Evolutionary conservation across 37 sponge, comb jelly and placozoan genomes (phyloP).

Genomic region (Tethya wilhelma): DNA sequence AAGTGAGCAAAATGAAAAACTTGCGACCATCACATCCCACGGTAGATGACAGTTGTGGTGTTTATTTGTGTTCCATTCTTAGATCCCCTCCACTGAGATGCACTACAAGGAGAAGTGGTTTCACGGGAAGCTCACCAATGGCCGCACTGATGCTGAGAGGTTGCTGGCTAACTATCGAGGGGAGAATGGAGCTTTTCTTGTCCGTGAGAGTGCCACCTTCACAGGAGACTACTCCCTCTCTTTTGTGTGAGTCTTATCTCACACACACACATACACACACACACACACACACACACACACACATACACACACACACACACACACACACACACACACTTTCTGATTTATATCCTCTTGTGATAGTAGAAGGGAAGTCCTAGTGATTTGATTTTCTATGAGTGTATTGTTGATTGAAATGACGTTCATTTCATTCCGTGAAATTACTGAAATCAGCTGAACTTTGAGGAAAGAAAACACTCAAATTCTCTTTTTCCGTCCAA

Average conservation of each 20-base stretch:
- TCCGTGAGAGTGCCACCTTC: constrained; percentile 93
- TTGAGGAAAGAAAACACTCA: no score
- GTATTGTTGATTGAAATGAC: no score
- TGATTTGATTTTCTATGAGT: no score
- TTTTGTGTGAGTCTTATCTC: constrained; percentile 62
- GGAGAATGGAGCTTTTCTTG: constrained; percentile 89
- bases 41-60: neutral
- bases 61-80: neutral
- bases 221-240: constrained; percentile 91
- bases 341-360: neutral
- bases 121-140: constrained; percentile 77
- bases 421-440: no score
- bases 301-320: constrained; percentile 19
- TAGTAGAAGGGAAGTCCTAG: no score
- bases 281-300: constrained; percentile 10
- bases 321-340: neutral
- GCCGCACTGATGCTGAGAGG: constrained; percentile 77
- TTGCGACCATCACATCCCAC: neutral
- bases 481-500: no score
- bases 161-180: constrained; percentile 78
- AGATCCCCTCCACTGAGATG: constrained; percentile 58
- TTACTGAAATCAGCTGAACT: no score
- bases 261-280: no score
- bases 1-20: constrained; percentile 34
- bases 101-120: constrained; percentile 86